phyloP scores from a whole-genome alignment of 1,140 invertebrate genomes.

The Diabrotica virgifera region DNA sequence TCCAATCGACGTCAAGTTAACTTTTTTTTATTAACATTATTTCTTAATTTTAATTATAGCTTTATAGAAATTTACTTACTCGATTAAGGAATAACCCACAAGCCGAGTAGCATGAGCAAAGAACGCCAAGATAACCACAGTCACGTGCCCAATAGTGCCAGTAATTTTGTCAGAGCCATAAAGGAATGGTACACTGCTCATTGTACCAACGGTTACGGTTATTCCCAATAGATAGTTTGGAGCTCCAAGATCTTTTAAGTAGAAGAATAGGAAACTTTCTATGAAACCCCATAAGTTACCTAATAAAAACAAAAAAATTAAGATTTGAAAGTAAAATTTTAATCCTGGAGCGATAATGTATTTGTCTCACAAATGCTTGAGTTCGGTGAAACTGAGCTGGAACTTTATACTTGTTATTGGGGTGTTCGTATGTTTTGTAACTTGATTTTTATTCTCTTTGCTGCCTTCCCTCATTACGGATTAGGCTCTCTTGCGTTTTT shows the following conservation, averaged over 20 bases:
- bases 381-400: too few relatives aligned
- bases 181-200: conserved; percentile 77
- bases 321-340: too few relatives aligned
- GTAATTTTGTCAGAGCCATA: conserved; percentile 77
- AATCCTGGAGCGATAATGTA: too few relatives aligned
- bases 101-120: conserved; percentile 74
- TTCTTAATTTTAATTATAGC: too few relatives aligned
- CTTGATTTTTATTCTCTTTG: too few relatives aligned
- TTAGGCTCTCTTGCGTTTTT: too few relatives aligned
- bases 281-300: conserved; percentile 83
- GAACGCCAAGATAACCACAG: conserved; percentile 77
- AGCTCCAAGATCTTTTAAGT: conserved; percentile 75
- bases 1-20: too few relatives aligned
- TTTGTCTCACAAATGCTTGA: too few relatives aligned
- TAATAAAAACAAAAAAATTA: conserved; percentile 67
- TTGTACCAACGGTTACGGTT: conserved; percentile 76
- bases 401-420: too few relatives aligned
- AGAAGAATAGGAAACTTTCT: conserved; percentile 80
- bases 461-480: too few relatives aligned
- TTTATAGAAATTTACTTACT: conserved; percentile 53
- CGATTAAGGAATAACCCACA: conserved; percentile 79
- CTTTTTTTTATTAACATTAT: too few relatives aligned
- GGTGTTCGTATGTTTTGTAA: too few relatives aligned
- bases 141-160: conserved; percentile 75
- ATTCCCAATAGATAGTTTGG: conserved; percentile 77